Percentiles rank a stretch among this genome's conserved stretches.
These are phyloP conservation scores for Carapus acus DNA, from an alignment of 2,797 vertebrate genomes.

Conservation along the genomic window DNA sequence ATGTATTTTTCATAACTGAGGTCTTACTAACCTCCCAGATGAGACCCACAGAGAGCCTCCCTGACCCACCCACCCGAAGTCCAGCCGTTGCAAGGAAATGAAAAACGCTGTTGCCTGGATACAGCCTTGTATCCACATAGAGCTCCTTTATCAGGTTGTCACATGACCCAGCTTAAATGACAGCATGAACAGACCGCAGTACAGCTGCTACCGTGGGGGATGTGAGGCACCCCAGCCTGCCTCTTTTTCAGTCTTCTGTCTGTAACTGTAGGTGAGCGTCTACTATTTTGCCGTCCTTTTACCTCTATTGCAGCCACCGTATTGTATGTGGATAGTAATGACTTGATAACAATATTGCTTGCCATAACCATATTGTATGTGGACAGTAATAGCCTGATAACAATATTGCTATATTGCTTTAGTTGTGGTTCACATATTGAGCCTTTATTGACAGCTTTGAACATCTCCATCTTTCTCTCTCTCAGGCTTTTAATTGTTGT, in stretches of 20 bases:
- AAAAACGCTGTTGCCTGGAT: slow-evolving; percentile 69
- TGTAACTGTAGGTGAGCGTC: not conserved
- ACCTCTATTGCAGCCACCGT: not conserved
- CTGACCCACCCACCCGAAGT: slow-evolving; percentile 58
- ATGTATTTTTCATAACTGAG: slow-evolving; percentile 28
- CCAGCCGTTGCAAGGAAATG: slow-evolving; percentile 66
- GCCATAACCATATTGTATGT: not conserved
- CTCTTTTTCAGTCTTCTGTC: slow-evolving; percentile 9
- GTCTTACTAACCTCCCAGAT: slow-evolving; percentile 39
- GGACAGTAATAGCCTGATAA: no score
- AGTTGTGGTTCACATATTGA: no score
- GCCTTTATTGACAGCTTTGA: no score
- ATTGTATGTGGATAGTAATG: not conserved
- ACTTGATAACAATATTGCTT: not conserved
- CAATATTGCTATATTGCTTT: no score
- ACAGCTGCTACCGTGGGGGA: slow-evolving; percentile 50
- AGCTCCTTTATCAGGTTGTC: slow-evolving; percentile 63
- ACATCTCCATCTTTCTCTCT: no score
- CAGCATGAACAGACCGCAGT: slow-evolving; percentile 42
- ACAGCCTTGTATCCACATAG: slow-evolving; percentile 57
- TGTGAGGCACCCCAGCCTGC: slow-evolving; percentile 9
- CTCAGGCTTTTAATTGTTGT: no score
- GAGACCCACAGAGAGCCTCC: slow-evolving; percentile 50
- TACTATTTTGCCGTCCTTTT: not conserved
- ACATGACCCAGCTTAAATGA: slow-evolving; percentile 62